Evolutionary conservation across 2,888 invertebrate species (phyloP), one percentile per base, ranked within the genome.

Genomic region (Acronicta psi): DNA sequence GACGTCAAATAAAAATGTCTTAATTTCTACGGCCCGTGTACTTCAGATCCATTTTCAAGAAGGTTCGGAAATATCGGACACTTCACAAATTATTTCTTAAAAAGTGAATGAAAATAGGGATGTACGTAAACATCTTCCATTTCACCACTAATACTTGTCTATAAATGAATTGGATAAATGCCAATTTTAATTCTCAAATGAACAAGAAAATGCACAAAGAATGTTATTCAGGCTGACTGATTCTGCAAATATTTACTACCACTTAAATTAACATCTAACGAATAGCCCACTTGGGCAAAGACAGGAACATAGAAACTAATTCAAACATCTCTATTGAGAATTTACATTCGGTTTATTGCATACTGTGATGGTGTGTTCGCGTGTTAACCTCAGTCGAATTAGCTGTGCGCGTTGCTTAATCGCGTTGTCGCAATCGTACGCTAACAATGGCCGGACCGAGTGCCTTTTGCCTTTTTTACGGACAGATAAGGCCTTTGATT

Each of bases 351-450:
- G 66, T 81, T 82, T 82, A 52, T 79, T 80, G 69, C 74, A 68
- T 60, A 63, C 65, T 61, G 77, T 89, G 89, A 89, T 89, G 87
- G 85, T 81, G 77, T 72, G 78, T 81, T 90, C 85, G 90, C 90
- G 89, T 90, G 90, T 82, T 77, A 69, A 74, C 74, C 77, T 73
- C 79, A 73, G 79, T 83, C 83, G 82, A 89, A 90, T 90, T 89
- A 89, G 89, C 86, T 70, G 79, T 68, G 83, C 83, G 77, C 79
- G 81, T 80, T 80, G 74, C 72, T 78, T 85, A 89, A 89, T 90
- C 89, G 82, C 77, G 76, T 76, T 82, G 86, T 86, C 83, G 87
- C 85, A 85, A 88, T 87, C 88, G 83, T 79, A 76, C 77, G 80
- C 84, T 81, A 86, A 88, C 88, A 88, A 90, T 86, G 89, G 72